Evolutionary conservation across 1,140 invertebrate species (phyloP).

Genomic region (Thaumetopoea pityocampa): DNA sequence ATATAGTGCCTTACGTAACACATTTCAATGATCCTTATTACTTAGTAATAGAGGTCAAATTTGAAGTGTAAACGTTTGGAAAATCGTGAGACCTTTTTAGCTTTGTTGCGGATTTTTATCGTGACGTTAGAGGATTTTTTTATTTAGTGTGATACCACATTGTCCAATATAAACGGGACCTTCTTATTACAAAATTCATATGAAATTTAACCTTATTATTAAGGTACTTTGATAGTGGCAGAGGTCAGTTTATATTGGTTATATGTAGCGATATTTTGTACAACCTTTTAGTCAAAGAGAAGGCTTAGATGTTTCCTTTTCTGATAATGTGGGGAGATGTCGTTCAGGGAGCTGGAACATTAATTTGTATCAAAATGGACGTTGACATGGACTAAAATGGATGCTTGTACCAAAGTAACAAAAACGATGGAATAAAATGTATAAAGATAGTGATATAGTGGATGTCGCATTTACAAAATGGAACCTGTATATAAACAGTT

Average conservation of each 20-base stretch:
- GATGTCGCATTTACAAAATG: no score
- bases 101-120: slow-evolving; percentile 32
- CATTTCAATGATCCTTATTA: slow-evolving; percentile 11
- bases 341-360: slow-evolving; percentile 6
- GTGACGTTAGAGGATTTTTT: slow-evolving; percentile 30
- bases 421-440: no score
- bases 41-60: slow-evolving; percentile 18
- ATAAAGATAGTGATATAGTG: no score
- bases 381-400: no score
- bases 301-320: slow-evolving; percentile 19
- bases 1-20: slow-evolving; percentile 15
- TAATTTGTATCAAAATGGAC: slow-evolving; percentile 14
- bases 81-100: slow-evolving; percentile 21
- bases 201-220: slow-evolving; percentile 1
- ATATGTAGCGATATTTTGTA: slow-evolving; percentile 11
- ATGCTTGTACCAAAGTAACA: no score
- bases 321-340: slow-evolving; percentile 12
- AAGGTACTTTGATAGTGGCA: not conserved
- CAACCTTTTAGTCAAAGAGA: slow-evolving; percentile 20
- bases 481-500: no score
- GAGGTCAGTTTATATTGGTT: slow-evolving; percentile 1
- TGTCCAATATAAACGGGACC: slow-evolving; percentile 1
- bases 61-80: slow-evolving; percentile 8
- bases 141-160: slow-evolving; percentile 27
- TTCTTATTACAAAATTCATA: not conserved